A percentile compares a stretch with the other conserved stretches of the same genome.
These are phyloP conservation scores for Reticulitermes speratus DNA, from an alignment of 1,140 invertebrate genomes.

Conservation along the genomic window DNA sequence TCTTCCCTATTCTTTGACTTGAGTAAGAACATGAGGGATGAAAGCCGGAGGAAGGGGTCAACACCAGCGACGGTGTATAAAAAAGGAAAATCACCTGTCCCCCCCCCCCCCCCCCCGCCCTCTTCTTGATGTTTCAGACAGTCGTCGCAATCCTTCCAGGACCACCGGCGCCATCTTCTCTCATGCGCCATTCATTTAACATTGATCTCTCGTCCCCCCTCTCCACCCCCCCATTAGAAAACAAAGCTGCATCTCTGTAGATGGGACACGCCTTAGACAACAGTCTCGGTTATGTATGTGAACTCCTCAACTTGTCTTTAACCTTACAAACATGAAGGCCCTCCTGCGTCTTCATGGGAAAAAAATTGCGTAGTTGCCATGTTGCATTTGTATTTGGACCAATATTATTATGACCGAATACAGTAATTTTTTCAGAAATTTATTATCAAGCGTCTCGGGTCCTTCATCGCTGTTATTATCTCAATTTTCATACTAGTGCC, in stretches of 20 bases:
- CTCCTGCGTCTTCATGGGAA: no score
- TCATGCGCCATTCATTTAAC: slow-evolving; percentile 15
- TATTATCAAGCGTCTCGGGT: no score
- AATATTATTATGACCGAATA: no score
- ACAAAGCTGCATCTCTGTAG: not conserved
- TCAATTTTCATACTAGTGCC: no score
- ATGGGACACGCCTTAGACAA: not conserved
- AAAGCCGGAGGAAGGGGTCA: not conserved
- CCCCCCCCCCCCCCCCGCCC: not conserved
- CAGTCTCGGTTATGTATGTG: not conserved
- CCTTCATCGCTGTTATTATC: no score
- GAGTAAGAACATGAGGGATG: not conserved
- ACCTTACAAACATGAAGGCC: no score
- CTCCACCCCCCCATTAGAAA: not conserved
- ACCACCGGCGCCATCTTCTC: not conserved
- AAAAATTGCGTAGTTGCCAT: no score
- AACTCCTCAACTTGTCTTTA: no score
- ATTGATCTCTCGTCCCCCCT: not conserved
- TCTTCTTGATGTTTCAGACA: not conserved
- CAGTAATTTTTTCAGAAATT: no score
- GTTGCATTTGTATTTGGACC: no score
- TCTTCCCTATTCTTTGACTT: not conserved
- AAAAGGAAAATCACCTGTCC: not conserved
- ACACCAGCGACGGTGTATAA: not conserved
- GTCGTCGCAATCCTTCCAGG: not conserved